Evolutionary conservation across 2,797 vertebrate species (phyloP).

Genomic region (Pseudomugil gertrudae): DNA sequence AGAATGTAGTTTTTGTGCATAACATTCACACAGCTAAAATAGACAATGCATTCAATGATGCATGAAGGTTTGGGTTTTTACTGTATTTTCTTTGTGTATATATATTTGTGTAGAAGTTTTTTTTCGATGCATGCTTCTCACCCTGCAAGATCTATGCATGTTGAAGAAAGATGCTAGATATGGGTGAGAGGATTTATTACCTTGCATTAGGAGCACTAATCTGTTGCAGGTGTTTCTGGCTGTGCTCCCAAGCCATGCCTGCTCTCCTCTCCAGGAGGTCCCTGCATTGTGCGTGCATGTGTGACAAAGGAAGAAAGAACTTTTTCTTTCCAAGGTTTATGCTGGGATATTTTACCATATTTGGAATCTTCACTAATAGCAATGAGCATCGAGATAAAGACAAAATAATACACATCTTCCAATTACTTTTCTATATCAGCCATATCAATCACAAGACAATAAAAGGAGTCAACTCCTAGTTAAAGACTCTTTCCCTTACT

Average conservation of each 20-base stretch:
- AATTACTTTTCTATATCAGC: slow-evolving; percentile 32
- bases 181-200: slow-evolving; percentile 85
- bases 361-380: slow-evolving; percentile 46
- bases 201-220: slow-evolving; percentile 84
- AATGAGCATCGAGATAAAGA: slow-evolving; percentile 45
- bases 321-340: slow-evolving; percentile 30
- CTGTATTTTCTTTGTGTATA: slow-evolving; percentile 11
- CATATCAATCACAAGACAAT: slow-evolving; percentile 14
- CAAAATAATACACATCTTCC: slow-evolving; percentile 38
- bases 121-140: slow-evolving; percentile 49
- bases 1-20: slow-evolving; percentile 8
- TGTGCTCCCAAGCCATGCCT: slow-evolving; percentile 73
- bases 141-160: slow-evolving; percentile 50
- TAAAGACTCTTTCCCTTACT: not conserved
- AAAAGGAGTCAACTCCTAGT: slow-evolving; percentile 12
- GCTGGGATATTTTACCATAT: slow-evolving; percentile 44
- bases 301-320: slow-evolving; percentile 50
- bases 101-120: slow-evolving; percentile 13
- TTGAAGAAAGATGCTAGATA: slow-evolving; percentile 72
- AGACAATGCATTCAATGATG: slow-evolving; percentile 3
- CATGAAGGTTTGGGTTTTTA: slow-evolving; percentile 17
- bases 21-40: not conserved
- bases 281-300: slow-evolving; percentile 62
- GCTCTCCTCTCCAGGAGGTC: slow-evolving; percentile 73
- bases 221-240: slow-evolving; percentile 88